Percentiles rank a stretch among this genome's conserved stretches.
phyloP scores from a whole-genome alignment of 2,113 vertebrate species.

The Cynoglossus semilaevis region DNA sequence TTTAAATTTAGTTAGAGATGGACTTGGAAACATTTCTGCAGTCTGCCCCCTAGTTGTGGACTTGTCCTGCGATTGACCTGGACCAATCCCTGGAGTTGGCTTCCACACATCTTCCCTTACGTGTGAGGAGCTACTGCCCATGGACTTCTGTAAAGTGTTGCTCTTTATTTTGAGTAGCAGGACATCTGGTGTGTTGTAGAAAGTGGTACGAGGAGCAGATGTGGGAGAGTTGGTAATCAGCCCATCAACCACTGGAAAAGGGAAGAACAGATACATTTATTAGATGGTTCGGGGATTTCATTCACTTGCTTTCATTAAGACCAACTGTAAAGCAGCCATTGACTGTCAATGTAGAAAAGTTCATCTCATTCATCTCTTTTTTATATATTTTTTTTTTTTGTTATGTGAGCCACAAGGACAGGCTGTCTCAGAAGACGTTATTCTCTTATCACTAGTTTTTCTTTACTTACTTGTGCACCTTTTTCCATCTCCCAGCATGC shows the following conservation, averaged over 20 bases:
- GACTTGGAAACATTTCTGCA: slow-evolving; percentile 14
- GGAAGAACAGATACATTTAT: not conserved
- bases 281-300: not conserved
- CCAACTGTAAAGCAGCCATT: too few species aligned
- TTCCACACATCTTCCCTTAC: not conserved
- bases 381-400: too few species aligned
- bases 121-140: slow-evolving; percentile 13
- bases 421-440: too few species aligned
- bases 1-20: not conserved
- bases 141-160: slow-evolving; percentile 12
- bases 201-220: slow-evolving; percentile 33
- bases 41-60: slow-evolving; percentile 7
- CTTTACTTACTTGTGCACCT: slow-evolving; percentile 66
- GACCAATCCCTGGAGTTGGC: not conserved
- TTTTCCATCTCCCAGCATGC: slow-evolving; percentile 70
- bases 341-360: too few species aligned
- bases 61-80: slow-evolving; percentile 1
- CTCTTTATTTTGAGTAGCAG: slow-evolving; percentile 32
- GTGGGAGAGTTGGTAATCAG: slow-evolving; percentile 19
- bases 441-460: too few species aligned
- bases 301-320: too few species aligned
- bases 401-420: too few species aligned
- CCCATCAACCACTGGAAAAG: slow-evolving; percentile 13
- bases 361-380: too few species aligned
- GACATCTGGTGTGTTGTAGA: slow-evolving; percentile 45